phyloP scores from a whole-genome alignment of 2,113 vertebrate species.

The Microcebus jonahi region DNA sequence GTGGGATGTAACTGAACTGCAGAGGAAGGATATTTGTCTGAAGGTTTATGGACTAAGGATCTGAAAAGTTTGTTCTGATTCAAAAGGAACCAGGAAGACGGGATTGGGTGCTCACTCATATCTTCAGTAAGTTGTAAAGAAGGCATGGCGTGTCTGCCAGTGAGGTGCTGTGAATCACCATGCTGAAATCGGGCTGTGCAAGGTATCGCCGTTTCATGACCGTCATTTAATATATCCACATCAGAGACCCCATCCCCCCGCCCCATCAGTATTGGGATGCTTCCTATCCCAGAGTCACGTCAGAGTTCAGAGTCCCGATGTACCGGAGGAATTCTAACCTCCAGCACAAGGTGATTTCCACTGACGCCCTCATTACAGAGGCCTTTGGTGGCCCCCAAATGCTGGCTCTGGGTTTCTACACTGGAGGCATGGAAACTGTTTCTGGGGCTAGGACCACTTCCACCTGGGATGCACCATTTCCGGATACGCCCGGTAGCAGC shows the following conservation, averaged over 20 bases:
- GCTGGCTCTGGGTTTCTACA: not conserved
- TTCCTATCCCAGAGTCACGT: not conserved
- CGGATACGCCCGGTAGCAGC: not conserved
- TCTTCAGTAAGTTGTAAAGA: not conserved
- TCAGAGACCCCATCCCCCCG: not conserved
- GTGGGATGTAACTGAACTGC: not conserved
- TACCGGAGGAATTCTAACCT: not conserved
- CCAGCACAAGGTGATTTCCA: not conserved
- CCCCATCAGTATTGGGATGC: not conserved
- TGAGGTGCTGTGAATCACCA: not conserved
- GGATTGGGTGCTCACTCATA: not conserved
- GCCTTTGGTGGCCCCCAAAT: not conserved
- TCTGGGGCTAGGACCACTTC: not conserved
- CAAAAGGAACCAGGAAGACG: not conserved
- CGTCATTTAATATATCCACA: not conserved
- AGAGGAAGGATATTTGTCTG: not conserved
- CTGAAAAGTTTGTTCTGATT: not conserved
- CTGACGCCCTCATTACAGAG: not conserved
- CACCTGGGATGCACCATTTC: not conserved
- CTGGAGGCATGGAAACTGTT: not conserved
- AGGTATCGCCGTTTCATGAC: not conserved
- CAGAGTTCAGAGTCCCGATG: not conserved
- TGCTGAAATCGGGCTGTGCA: not conserved
- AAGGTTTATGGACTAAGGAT: not conserved
- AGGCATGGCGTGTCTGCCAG: rapidly evolving